Evolutionary conservation across 1,140 invertebrate species (phyloP), one percentile per base, ranked within the genome.

Genomic region (Aphelenchoides avenae): DNA sequence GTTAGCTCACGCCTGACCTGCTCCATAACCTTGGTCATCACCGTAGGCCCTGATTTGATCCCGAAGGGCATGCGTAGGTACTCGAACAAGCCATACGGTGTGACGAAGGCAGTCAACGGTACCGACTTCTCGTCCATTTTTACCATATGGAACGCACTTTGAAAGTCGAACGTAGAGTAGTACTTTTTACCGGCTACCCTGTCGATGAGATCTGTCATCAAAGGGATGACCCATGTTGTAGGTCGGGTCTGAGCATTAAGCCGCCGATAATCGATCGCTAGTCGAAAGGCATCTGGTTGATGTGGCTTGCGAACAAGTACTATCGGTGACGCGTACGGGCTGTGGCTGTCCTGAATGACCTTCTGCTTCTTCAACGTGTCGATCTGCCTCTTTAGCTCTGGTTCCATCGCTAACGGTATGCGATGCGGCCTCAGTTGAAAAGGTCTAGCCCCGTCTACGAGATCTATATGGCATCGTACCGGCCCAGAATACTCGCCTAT

Each of bases 241-340:
- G 24, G 26, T 22, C 52, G 29, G 31, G 51, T 53, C 7, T 24
- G 18, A 29, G 29, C 27, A 22, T 53, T 53, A 1, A 53, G n/a
- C 29, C 24, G 27, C 26, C 51, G 26, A 29, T 65, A 62, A 26
- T 62, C 60, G 7, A 49, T 56, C 1, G 57, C 48, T 20, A 62
- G 64, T 44, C 60, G 20, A 5, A 15, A 44, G 6, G 60, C 22
- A 22, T 24, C 31, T n/a, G 36, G 33, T n/a, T 62, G 54, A 3
- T n/a, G n/a, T n/a, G 57, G 42, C 24, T 62, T 62, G 22, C 15
- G 30, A 11, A 62, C 60, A 6, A 62, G n/a, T 11, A 62, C 60
- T 18, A 62, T 53, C 1, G 61, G 61, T 0, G 33, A 43, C 5
- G 30, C 18, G 30, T 52, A 63, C 18, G 50, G 27, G 7, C 36